These are phyloP conservation scores for Tauraco hartlaubi DNA, from an alignment of 2,797 vertebrate species.

Conservation along the genomic window DNA sequence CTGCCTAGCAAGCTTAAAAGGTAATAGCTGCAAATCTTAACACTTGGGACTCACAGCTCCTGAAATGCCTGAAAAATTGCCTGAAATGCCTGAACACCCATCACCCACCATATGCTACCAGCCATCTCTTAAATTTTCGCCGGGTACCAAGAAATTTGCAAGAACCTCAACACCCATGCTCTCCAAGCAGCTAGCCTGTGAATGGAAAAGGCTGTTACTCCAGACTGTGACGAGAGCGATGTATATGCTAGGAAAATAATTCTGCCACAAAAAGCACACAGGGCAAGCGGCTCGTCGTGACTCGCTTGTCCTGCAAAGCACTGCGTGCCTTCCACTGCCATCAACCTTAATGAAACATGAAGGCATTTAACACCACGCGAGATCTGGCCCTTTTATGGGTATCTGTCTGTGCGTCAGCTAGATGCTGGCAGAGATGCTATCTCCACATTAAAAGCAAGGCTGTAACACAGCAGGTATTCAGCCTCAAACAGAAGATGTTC, in stretches of 20 bases:
- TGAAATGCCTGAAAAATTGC: too few relatives aligned
- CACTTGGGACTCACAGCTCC: fast-evolving
- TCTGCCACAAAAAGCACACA: background rate
- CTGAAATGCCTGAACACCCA: background rate
- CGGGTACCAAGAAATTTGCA: background rate
- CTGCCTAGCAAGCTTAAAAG: background rate
- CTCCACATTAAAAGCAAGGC: conserved; percentile 62
- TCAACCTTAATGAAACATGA: conserved; percentile 70
- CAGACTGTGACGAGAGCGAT: background rate
- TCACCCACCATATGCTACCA: background rate
- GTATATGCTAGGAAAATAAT: background rate
- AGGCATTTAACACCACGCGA: conserved; percentile 51
- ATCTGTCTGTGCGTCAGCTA: conserved; percentile 15
- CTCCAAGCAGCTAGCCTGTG: background rate
- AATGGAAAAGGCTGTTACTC: background rate
- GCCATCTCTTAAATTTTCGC: background rate
- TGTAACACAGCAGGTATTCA: conserved; percentile 70
- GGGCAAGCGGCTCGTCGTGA: background rate
- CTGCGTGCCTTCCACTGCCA: conserved; percentile 17
- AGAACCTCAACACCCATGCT: background rate
- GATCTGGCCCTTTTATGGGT: conserved; percentile 54
- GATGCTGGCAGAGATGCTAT: conserved; percentile 47
- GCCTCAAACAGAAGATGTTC: conserved; percentile 62
- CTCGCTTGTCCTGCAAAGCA: background rate
- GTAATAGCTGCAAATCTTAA: background rate